These are phyloP conservation scores for Tryphoninae sp. DNA, from an alignment of 2,888 invertebrate species.

Conservation along the genomic window DNA sequence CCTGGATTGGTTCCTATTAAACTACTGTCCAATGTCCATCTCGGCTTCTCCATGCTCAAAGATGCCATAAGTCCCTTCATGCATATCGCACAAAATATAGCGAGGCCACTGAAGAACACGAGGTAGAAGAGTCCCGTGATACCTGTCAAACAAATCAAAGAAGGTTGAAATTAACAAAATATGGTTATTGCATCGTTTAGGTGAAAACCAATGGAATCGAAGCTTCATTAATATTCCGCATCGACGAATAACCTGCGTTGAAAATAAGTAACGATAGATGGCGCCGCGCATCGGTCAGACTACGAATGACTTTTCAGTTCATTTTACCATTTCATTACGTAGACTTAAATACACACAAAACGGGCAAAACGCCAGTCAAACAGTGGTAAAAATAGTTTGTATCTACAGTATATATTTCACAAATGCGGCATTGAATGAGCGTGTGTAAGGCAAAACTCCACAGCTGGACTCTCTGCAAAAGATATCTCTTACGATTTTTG, in stretches of 20 bases:
- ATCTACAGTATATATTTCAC: slow-evolving; percentile 16
- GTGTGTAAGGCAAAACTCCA: slow-evolving; percentile 20
- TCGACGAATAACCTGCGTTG: background rate
- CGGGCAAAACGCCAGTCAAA: slow-evolving; percentile 45
- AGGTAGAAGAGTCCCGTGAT: slow-evolving; percentile 92
- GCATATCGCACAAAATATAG: slow-evolving; percentile 92
- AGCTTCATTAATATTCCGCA: background rate
- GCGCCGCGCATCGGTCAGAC: background rate
- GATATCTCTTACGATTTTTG: background rate
- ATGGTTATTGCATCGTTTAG: slow-evolving; percentile 51
- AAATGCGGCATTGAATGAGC: slow-evolving; percentile 50
- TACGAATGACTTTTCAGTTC: background rate
- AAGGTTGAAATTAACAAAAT: slow-evolving; percentile 34
- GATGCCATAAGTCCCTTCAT: slow-evolving; percentile 91
- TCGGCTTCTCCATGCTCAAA: slow-evolving; percentile 87
- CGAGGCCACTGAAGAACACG: slow-evolving; percentile 93
- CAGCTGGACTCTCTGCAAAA: background rate
- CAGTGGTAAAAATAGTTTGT: slow-evolving; percentile 43
- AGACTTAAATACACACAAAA: slow-evolving; percentile 40
- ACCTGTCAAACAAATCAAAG: slow-evolving; percentile 82
- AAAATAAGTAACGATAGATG: slow-evolving; percentile 3
- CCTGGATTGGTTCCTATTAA: slow-evolving; percentile 90
- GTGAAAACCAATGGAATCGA: slow-evolving; percentile 27
- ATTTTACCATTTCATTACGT: background rate
- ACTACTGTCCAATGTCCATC: slow-evolving; percentile 88